A percentile compares a stretch with the other conserved stretches of the same genome.
phyloP scores from a whole-genome alignment of 1,140 invertebrate species.

The Drosophila bocqueti region DNA sequence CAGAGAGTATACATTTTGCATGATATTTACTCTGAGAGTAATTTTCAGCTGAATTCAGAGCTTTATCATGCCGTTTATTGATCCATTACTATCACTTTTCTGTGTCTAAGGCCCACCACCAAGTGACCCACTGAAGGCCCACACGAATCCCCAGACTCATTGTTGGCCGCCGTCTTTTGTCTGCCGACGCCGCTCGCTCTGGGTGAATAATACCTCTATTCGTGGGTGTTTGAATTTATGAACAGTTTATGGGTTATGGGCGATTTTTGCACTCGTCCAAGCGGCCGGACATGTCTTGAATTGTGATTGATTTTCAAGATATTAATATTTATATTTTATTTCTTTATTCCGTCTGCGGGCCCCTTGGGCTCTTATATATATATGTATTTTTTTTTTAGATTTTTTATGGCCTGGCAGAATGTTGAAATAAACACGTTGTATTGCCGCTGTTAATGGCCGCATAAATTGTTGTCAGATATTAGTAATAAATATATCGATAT shows the following conservation, averaged over 20 bases:
- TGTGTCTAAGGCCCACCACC: constrained; percentile 23
- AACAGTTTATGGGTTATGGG: constrained; percentile 63
- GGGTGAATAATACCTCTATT: constrained; percentile 49
- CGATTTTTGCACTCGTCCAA: constrained; percentile 64
- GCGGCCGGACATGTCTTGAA: constrained; percentile 66
- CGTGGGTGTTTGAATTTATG: constrained; percentile 81
- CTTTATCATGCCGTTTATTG: constrained; percentile 12
- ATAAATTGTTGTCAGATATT: constrained; percentile 81
- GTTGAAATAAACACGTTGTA: constrained; percentile 82
- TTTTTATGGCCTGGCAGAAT: constrained; percentile 61
- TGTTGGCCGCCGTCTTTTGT: constrained; percentile 36
- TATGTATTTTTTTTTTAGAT: background rate
- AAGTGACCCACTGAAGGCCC: constrained; percentile 58
- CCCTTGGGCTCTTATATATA: constrained; percentile 29
- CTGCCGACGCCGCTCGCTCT: constrained; percentile 4
- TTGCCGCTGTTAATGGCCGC: constrained; percentile 78
- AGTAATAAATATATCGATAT: constrained; percentile 55
- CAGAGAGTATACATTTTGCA: constrained; percentile 33
- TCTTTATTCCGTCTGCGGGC: constrained; percentile 9
- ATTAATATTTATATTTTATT: constrained; percentile 69
- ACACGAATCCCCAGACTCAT: constrained; percentile 45
- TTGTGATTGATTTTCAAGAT: constrained; percentile 76
- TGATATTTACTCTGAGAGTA: background rate
- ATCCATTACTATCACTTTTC: constrained; percentile 56
- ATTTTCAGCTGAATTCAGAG: background rate